These are phyloP conservation scores for Glossophaga mutica DNA, from an alignment of 2,797 vertebrate genomes.

Conservation along the genomic window DNA sequence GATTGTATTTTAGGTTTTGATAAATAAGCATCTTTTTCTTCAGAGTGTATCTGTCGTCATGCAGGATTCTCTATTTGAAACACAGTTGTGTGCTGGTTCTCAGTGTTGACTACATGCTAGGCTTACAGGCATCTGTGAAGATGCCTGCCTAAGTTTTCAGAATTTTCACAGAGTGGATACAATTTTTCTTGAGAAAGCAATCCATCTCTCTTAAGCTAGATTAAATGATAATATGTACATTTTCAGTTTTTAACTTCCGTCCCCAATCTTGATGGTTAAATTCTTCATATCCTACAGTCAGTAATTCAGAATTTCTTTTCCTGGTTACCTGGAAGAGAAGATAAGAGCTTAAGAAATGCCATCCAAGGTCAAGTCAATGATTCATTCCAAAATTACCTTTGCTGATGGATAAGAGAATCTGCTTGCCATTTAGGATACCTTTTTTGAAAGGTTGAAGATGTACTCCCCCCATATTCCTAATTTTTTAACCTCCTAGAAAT, in stretches of 20 bases:
- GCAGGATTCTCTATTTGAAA: neutral
- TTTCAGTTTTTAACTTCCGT: constrained; percentile 49
- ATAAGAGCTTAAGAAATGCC: constrained; percentile 21
- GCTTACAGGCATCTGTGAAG: neutral
- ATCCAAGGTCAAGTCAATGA: neutral
- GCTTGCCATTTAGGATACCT: neutral
- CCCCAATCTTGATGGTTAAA: constrained; percentile 45
- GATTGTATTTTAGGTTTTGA: neutral
- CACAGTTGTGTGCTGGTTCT: neutral
- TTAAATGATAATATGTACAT: neutral
- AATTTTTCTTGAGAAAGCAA: constrained; percentile 42
- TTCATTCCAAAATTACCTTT: neutral
- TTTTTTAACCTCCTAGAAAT: neutral
- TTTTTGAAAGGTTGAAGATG: neutral
- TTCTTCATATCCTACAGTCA: constrained; percentile 46
- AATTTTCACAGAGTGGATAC: neutral
- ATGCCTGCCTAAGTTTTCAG: neutral
- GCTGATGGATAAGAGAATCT: neutral
- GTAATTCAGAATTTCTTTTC: constrained; percentile 45
- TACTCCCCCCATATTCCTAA: neutral
- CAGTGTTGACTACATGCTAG: neutral
- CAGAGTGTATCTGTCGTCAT: neutral
- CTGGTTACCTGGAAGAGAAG: constrained; percentile 76
- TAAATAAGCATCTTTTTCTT: neutral
- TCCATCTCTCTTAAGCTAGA: neutral